These are phyloP conservation scores for Palloptera scutellata DNA, from an alignment of 2,888 invertebrate genomes.

Conservation along the genomic window DNA sequence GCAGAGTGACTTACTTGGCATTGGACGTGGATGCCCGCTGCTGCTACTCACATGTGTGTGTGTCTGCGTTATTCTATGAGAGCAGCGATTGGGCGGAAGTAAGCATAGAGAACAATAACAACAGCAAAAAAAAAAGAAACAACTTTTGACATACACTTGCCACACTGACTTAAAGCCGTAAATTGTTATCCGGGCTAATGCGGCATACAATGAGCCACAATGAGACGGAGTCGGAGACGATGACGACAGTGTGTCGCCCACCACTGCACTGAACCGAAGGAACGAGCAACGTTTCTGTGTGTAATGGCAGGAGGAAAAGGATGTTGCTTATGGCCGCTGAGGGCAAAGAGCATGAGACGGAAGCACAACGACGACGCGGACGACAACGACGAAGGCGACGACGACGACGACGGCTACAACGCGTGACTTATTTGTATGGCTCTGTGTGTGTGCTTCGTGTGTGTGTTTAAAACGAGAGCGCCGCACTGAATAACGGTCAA, in stretches of 20 bases:
- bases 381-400: background rate
- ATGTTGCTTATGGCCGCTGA: too few relatives aligned
- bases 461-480: constrained; percentile 9
- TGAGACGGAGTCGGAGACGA: background rate
- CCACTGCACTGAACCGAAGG: too few relatives aligned
- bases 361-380: background rate
- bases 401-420: background rate
- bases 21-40: too few relatives aligned
- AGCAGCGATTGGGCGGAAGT: too few relatives aligned
- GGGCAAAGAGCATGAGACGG: too few relatives aligned
- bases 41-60: too few relatives aligned
- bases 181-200: constrained; percentile 26
- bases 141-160: constrained; percentile 21
- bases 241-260: background rate
- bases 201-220: constrained; percentile 17
- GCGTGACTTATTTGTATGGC: background rate
- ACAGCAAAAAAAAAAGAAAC: background rate
- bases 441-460: background rate
- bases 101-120: too few relatives aligned
- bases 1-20: background rate
- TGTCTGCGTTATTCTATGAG: too few relatives aligned
- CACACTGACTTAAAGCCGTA: constrained; percentile 21
- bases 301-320: too few relatives aligned
- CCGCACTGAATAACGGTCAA: constrained; percentile 5
- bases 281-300: too few relatives aligned